These are phyloP conservation scores for Mustela lutreola DNA, from an alignment of 2,113 vertebrate species.

Conservation along the genomic window DNA sequence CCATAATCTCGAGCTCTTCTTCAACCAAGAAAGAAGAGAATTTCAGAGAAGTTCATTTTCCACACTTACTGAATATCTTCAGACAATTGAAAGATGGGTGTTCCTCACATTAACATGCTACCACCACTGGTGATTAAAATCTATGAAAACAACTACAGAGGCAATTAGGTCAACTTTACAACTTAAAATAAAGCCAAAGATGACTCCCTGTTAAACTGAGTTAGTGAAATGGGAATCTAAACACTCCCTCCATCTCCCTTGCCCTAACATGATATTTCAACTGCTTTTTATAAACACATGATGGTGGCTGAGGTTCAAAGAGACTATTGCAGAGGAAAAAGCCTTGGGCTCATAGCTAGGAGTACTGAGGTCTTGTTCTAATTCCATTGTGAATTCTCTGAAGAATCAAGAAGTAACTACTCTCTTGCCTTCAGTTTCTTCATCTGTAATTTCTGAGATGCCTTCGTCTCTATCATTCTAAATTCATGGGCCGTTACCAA, in stretches of 20 bases:
- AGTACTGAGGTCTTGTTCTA: neutral
- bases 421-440: neutral
- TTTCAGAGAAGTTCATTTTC: conserved; percentile 12
- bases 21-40: neutral
- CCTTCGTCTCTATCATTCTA: neutral
- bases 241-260: neutral
- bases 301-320: neutral
- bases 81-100: neutral
- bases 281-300: neutral
- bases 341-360: neutral
- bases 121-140: neutral
- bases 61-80: neutral
- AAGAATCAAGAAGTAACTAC: neutral
- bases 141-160: neutral
- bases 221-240: conserved; percentile 29
- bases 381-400: neutral
- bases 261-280: neutral
- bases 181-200: conserved; percentile 4
- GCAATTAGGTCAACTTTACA: neutral
- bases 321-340: neutral
- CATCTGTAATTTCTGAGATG: neutral
- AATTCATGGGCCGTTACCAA: neutral
- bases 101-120: conserved; percentile 5
- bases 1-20: neutral
- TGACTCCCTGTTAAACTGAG: neutral